Evolutionary conservation across 2,113 vertebrate species (phyloP).

Genomic region (Oryzias woworae): DNA sequence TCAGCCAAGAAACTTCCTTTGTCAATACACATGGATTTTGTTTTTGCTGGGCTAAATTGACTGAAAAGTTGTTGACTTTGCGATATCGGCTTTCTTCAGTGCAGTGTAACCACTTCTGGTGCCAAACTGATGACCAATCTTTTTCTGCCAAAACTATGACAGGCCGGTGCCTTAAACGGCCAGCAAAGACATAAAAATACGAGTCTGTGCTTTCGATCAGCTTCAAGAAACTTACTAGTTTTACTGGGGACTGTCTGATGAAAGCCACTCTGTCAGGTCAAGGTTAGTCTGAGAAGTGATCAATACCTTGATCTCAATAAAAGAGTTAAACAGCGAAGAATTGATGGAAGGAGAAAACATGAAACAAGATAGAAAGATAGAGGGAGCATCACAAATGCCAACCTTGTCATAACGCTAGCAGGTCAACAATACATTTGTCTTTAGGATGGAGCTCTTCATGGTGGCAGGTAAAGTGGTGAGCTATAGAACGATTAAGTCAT

Average conservation of each 20-base stretch:
- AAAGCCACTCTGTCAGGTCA: slow-evolving; percentile 77
- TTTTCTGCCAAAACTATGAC: slow-evolving; percentile 69
- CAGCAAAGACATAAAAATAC: slow-evolving; percentile 44
- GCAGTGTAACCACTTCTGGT: slow-evolving; percentile 81
- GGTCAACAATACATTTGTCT: slow-evolving; percentile 80
- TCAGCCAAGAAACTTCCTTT: slow-evolving; percentile 74
- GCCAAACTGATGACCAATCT: slow-evolving; percentile 67
- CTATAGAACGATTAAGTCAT: slow-evolving; percentile 53
- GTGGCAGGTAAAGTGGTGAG: slow-evolving; percentile 52
- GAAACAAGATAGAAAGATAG: slow-evolving; percentile 41
- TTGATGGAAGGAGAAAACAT: slow-evolving; percentile 61
- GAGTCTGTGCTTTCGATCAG: slow-evolving; percentile 44
- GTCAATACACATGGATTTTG: slow-evolving; percentile 85
- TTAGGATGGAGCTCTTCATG: slow-evolving; percentile 56
- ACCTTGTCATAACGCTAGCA: slow-evolving; percentile 77
- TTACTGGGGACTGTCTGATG: slow-evolving; percentile 45
- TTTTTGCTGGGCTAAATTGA: slow-evolving; percentile 88
- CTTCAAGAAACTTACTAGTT: slow-evolving; percentile 50
- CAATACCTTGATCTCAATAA: slow-evolving; percentile 97
- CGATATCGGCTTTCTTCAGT: slow-evolving; percentile 86
- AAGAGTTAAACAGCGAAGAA: slow-evolving; percentile 87
- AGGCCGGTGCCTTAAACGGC: slow-evolving; percentile 69
- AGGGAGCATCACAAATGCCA: slow-evolving; percentile 75
- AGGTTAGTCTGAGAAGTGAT: slow-evolving; percentile 85
- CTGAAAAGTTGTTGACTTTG: slow-evolving; percentile 94